These are phyloP conservation scores for Conomelus anceps DNA, from an alignment of 2,888 invertebrate species.

Conservation along the genomic window DNA sequence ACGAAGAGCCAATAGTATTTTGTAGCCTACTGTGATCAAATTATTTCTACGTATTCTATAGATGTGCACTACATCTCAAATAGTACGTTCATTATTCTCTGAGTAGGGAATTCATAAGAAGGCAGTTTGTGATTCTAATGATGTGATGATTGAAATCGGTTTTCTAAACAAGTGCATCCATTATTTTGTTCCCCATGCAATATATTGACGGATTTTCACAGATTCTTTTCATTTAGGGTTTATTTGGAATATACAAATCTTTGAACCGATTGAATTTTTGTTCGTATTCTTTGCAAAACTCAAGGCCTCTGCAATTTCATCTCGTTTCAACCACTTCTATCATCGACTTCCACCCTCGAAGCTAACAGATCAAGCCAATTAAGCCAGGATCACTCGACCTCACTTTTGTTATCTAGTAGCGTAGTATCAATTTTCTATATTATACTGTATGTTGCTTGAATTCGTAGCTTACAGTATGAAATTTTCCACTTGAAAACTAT, in stretches of 20 bases:
- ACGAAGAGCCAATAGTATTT: neutral
- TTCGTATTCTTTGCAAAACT: neutral
- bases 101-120: neutral
- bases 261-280: neutral
- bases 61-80: neutral
- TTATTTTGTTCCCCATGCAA: neutral
- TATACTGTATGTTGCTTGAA: too few relatives aligned
- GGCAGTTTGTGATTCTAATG: neutral
- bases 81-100: neutral
- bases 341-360: neutral
- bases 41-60: neutral
- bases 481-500: too few relatives aligned
- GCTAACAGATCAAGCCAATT: neutral
- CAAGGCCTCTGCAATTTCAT: neutral
- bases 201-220: neutral
- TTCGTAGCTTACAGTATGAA: too few relatives aligned
- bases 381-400: neutral
- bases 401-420: neutral
- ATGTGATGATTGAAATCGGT: neutral
- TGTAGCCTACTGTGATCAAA: neutral
- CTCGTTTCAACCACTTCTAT: neutral
- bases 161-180: neutral
- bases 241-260: neutral
- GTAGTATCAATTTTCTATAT: too few relatives aligned
- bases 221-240: neutral